Conservation (phyloP, 2,113 vertebrate genomes). For the Gadus macrocephalus region DNA sequence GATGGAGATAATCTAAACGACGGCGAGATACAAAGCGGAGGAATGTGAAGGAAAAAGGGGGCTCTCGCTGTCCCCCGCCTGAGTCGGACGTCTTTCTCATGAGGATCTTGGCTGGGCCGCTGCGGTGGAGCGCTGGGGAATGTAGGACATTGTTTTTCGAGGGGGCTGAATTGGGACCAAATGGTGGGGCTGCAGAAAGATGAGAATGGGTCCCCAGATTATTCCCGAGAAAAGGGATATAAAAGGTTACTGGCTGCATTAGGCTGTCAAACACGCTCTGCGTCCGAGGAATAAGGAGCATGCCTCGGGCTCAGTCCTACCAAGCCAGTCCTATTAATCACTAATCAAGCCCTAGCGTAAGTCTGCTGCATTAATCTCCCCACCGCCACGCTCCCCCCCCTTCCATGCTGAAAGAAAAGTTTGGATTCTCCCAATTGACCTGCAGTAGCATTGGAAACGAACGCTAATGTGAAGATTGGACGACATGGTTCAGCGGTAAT, state of each 20-base stretch:
- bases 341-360: constrained; percentile 24
- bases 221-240: constrained; percentile 28
- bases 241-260: constrained; percentile 25
- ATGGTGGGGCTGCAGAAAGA: constrained; percentile 37
- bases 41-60: constrained; percentile 22
- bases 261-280: constrained; percentile 15
- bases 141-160: constrained; percentile 17
- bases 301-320: constrained; percentile 6
- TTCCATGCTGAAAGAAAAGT: constrained; percentile 15
- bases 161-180: constrained; percentile 31
- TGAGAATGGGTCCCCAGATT: constrained; percentile 40
- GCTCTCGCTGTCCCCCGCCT: constrained; percentile 2
- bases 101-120: constrained; percentile 29
- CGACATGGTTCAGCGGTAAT: too few species aligned
- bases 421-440: constrained; percentile 16
- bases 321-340: constrained; percentile 27
- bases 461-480: constrained; percentile 1
- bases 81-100: constrained; percentile 23
- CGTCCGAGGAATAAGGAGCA: constrained; percentile 16
- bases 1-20: constrained; percentile 34
- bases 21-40: constrained; percentile 21
- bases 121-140: constrained; percentile 13
- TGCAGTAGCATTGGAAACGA: background rate
- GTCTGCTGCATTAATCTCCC: background rate
- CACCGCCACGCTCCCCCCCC: background rate